Evolutionary conservation across 2,113 vertebrate species (phyloP).

Genomic region (Microtus ochrogaster): DNA sequence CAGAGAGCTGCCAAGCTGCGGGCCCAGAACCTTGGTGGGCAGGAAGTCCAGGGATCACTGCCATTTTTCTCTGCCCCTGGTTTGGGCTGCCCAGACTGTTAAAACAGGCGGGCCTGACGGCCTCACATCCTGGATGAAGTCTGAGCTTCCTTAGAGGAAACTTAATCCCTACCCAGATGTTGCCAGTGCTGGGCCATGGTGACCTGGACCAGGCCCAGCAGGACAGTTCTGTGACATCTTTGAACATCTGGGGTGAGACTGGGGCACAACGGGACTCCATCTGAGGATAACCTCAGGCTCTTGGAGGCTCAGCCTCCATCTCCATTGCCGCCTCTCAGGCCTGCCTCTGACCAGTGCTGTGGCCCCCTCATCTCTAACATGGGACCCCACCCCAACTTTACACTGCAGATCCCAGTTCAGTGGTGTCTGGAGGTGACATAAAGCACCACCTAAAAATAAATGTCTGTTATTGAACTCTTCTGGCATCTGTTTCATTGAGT

Average conservation of each 20-base stretch:
- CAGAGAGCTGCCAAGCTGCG: background rate
- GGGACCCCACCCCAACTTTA: fast-evolving
- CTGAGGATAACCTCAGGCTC: fast-evolving
- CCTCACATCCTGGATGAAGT: background rate
- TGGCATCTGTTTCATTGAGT: fast-evolving
- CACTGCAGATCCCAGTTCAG: fast-evolving
- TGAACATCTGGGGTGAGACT: fast-evolving
- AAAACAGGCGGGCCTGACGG: background rate
- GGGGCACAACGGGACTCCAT: fast-evolving
- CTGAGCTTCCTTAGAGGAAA: background rate
- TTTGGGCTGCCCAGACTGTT: background rate
- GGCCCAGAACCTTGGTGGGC: background rate
- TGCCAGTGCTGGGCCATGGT: fast-evolving
- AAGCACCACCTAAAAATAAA: background rate
- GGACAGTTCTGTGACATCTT: background rate
- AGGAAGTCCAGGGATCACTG: fast-evolving
- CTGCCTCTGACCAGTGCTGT: background rate
- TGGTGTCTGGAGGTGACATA: fast-evolving
- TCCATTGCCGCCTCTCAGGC: background rate
- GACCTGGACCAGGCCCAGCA: background rate
- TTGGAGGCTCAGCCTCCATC: background rate
- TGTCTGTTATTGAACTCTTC: fast-evolving
- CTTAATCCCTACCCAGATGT: fast-evolving
- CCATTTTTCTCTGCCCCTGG: background rate
- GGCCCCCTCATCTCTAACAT: background rate